phyloP scores from a whole-genome alignment of 2,113 vertebrate genomes.

The Caranx ignobilis region DNA sequence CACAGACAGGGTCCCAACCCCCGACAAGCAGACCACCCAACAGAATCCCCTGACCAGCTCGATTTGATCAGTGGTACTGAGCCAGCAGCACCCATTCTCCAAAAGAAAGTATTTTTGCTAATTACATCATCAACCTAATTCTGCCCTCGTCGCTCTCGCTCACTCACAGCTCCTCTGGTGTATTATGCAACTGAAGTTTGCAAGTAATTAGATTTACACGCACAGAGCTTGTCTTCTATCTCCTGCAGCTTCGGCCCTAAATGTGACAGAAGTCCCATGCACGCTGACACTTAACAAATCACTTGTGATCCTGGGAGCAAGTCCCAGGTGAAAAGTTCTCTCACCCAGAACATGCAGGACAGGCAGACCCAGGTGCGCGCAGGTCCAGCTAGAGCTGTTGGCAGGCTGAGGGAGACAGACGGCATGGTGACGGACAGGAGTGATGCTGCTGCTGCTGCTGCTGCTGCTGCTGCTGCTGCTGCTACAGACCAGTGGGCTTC shows the following conservation, averaged over 20 bases:
- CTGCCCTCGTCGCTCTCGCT: background rate
- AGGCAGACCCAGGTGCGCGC: constrained; percentile 93
- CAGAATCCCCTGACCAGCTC: constrained; percentile 39
- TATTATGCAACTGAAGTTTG: background rate
- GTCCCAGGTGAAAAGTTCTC: constrained; percentile 6
- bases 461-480: constrained; percentile 38
- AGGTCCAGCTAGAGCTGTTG: constrained; percentile 74
- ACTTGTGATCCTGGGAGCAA: background rate
- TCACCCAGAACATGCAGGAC: constrained; percentile 96
- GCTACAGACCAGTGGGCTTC: constrained; percentile 59
- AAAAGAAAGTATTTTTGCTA: background rate
- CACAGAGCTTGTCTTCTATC: background rate
- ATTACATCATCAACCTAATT: background rate
- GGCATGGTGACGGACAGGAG: constrained; percentile 79
- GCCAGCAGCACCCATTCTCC: background rate
- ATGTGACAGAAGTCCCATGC: background rate
- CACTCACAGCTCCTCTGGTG: too few species aligned
- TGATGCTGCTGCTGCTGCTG: constrained; percentile 59
- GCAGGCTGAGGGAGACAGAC: constrained; percentile 84
- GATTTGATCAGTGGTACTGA: constrained; percentile 34
- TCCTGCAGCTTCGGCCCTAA: background rate
- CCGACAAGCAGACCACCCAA: constrained; percentile 78
- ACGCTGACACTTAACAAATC: background rate
- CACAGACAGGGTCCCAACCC: constrained; percentile 63
- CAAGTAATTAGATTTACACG: background rate